phyloP scores from a whole-genome alignment of 2,888 invertebrate species.

The Hyposoter didymator region DNA sequence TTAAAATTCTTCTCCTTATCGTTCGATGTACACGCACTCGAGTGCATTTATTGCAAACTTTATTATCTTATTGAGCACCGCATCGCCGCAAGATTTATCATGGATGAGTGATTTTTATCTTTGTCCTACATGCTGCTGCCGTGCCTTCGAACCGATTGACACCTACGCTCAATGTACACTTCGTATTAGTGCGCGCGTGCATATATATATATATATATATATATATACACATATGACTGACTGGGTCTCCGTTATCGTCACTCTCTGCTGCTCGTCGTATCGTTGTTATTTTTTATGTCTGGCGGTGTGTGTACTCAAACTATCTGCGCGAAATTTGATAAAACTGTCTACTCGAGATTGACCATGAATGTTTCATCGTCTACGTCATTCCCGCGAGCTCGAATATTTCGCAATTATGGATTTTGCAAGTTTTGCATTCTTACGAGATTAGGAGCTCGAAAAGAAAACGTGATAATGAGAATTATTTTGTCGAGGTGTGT shows the following conservation, averaged over 20 bases:
- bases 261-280: neutral
- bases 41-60: constrained; percentile 23
- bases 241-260: constrained; percentile 14
- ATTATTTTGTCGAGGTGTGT: neutral
- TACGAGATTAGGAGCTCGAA: neutral
- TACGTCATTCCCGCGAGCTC: constrained; percentile 1
- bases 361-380: constrained; percentile 41
- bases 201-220: too few species aligned
- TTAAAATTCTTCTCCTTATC: neutral
- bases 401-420: neutral
- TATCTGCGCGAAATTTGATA: constrained; percentile 56
- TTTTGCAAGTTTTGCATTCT: constrained; percentile 13
- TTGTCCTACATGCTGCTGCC: constrained; percentile 1
- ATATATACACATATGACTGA: too few species aligned
- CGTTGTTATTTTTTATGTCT: constrained; percentile 55
- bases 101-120: constrained; percentile 45
- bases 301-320: constrained; percentile 49
- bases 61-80: constrained; percentile 30
- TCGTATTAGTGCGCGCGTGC: neutral
- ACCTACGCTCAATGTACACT: neutral
- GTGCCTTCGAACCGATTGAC: constrained; percentile 28
- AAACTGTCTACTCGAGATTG: constrained; percentile 47
- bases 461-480: neutral
- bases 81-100: constrained; percentile 51
- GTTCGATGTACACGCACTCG: constrained; percentile 14